phyloP scores from a whole-genome alignment of 2,113 vertebrate species.

The Periophthalmus modestus region DNA sequence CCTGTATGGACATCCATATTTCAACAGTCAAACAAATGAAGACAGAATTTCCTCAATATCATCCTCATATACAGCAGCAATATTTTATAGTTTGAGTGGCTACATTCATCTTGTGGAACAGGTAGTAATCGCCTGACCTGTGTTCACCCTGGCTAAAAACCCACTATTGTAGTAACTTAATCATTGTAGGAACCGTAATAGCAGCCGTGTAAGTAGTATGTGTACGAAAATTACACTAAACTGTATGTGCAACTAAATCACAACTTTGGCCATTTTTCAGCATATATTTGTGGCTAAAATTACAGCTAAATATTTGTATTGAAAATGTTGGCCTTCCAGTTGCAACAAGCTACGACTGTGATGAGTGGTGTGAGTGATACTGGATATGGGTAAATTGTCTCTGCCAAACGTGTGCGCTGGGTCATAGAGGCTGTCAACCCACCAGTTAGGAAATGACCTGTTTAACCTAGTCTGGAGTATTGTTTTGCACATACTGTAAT shows the following conservation, averaged over 20 bases:
- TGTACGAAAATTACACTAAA: neutral
- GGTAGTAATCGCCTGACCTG: conserved; percentile 27
- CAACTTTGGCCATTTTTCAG: neutral
- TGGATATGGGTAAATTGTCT: neutral
- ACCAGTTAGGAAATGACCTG: neutral
- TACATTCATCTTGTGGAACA: conserved; percentile 59
- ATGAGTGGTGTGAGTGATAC: neutral
- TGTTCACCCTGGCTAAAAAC: conserved; percentile 22
- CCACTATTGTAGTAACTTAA: conserved; percentile 16
- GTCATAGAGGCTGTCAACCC: neutral
- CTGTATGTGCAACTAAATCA: neutral
- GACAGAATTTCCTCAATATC: conserved; percentile 72
- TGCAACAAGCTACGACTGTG: neutral
- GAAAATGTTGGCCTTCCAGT: neutral
- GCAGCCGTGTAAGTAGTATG: neutral
- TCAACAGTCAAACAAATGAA: conserved; percentile 74
- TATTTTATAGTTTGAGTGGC: conserved; percentile 58
- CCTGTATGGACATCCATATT: conserved; percentile 73
- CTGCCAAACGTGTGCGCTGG: neutral
- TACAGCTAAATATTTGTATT: neutral
- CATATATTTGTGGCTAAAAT: neutral
- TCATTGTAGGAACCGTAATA: conserved; percentile 2
- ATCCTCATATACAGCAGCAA: conserved; percentile 67
- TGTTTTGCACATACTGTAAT: neutral
- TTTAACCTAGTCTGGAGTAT: neutral